A percentile compares a stretch with the other conserved stretches of the same genome.
These are phyloP conservation scores for Anoura caudifer DNA, from an alignment of 2,113 vertebrate genomes.

Conservation along the genomic window DNA sequence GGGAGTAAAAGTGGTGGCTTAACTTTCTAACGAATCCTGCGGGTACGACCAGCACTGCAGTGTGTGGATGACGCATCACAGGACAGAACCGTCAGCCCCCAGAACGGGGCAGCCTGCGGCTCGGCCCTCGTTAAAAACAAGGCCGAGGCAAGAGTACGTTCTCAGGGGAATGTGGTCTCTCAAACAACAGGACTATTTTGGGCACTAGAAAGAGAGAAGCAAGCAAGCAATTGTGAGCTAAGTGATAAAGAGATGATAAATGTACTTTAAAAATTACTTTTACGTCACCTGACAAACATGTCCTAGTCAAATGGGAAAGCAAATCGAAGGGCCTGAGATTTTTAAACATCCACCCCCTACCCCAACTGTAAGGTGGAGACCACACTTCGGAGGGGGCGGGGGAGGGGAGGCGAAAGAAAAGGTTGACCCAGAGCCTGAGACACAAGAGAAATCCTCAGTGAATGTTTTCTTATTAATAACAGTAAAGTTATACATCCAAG, in stretches of 20 bases:
- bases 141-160: background rate
- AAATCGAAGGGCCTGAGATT: background rate
- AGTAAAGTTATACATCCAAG: background rate
- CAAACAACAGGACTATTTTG: background rate
- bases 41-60: background rate
- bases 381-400: background rate
- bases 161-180: background rate
- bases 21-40: background rate
- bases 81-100: background rate
- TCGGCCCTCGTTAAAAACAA: background rate
- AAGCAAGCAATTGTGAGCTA: background rate
- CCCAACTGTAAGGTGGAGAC: background rate
- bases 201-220: background rate
- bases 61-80: background rate
- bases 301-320: background rate
- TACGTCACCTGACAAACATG: background rate
- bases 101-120: background rate
- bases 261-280: background rate
- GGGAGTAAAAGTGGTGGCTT: background rate
- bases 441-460: background rate
- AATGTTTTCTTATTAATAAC: background rate
- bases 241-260: background rate
- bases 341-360: background rate
- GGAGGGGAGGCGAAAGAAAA: rapidly evolving
- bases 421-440: background rate